Conservation (phyloP, 1,140 invertebrate genomes). For the Drosophila ohnishii region DNA sequence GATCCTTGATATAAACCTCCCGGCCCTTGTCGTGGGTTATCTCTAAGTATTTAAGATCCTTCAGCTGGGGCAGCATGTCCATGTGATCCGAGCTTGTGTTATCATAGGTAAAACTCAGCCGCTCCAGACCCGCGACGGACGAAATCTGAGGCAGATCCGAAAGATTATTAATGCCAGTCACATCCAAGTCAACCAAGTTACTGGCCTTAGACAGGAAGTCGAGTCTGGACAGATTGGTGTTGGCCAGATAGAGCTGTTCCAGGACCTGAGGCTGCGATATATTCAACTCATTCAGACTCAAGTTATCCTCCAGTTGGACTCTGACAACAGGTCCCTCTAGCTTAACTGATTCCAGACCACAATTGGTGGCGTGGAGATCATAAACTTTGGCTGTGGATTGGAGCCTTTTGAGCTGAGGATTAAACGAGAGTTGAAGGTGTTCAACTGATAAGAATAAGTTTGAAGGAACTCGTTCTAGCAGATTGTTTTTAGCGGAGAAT, state of each 20-base stretch:
- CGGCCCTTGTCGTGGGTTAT: slow-evolving; percentile 33
- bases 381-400: slow-evolving; percentile 24
- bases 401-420: slow-evolving; percentile 30
- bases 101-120: slow-evolving; percentile 51
- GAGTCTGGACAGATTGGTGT: slow-evolving; percentile 41
- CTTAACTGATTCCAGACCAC: slow-evolving; percentile 22
- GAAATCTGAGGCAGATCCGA: slow-evolving; percentile 37
- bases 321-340: slow-evolving; percentile 19
- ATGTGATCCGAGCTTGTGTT: slow-evolving; percentile 27
- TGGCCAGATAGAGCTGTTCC: slow-evolving; percentile 47
- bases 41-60: slow-evolving; percentile 48
- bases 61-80: slow-evolving; percentile 43
- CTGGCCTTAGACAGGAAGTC: slow-evolving; percentile 51
- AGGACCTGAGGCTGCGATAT: slow-evolving; percentile 36
- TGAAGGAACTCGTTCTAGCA: slow-evolving; percentile 27
- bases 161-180: slow-evolving; percentile 47
- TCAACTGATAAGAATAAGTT: slow-evolving; percentile 30
- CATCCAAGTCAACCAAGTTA: slow-evolving; percentile 53
- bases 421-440: slow-evolving; percentile 41
- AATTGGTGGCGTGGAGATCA: slow-evolving; percentile 40
- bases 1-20: slow-evolving; percentile 60
- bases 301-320: slow-evolving; percentile 51
- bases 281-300: slow-evolving; percentile 24
- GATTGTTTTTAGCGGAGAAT: slow-evolving; percentile 49
- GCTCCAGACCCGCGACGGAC: slow-evolving; percentile 35